Evolutionary conservation across 2,888 invertebrate genomes (phyloP), one percentile per base, ranked within the genome.

Genomic region (Zygothrica quintamaculata): DNA sequence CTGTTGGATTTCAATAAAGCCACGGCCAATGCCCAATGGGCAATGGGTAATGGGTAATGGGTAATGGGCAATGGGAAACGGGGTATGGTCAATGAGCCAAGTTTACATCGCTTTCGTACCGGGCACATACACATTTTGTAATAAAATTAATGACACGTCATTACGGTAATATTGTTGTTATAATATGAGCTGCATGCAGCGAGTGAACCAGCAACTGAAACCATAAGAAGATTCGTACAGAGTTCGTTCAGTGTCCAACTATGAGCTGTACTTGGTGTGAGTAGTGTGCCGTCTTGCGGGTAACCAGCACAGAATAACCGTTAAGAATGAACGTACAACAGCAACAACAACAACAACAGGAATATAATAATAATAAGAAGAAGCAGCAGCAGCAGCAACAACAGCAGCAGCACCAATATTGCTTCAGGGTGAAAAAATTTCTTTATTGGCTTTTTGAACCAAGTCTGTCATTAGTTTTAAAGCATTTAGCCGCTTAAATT

Each of bases 91-190:
- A 26, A 29, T 3, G 1, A 36, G 13, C 16, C 50, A 22, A 52
- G 15, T 8, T 7, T 26, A 11, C 37, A 22, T 22, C 18, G 18
- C 18, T 22, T 22, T 56, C 57, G 47, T 46, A 50, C 37, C 64
- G 51, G 47, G 64, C 74, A 84, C 74, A 74, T 74, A 72, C 74
- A 81, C 72, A 82, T 79, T 79, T 84, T 82, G 77, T 86, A 86
- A 84, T 84, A 74, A 85, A 84, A 86, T 84, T 84, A 84, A 84
- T 84, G 86, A 84, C 77, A 86, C 86, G 70, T 86, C 86, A 84
- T 84, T 84, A 86, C 65, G 65, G 76, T 86, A 84, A 84, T 84
- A 76, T 84, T 84, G 80, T 84, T 84, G 80, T 86, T 84, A 80
- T 74, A 80, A 75, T 84, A 69, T 69, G 72, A 61, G 81, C 70